phyloP scores from a whole-genome alignment of 2,888 invertebrate genomes.

The Melipona beecheii region DNA sequence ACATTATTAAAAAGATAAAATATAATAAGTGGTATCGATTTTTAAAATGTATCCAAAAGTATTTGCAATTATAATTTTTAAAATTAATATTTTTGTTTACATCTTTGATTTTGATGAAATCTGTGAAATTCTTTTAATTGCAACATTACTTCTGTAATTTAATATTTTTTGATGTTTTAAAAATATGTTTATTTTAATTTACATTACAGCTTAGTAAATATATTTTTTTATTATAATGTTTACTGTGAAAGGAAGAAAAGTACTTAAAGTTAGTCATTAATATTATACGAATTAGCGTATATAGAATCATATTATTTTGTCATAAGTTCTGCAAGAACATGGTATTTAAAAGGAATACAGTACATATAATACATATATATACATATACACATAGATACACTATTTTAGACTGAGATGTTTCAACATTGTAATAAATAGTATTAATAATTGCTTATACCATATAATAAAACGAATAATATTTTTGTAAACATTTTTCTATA shows the following conservation, averaged over 20 bases:
- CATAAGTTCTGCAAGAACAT: constrained; percentile 24
- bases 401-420: constrained; percentile 70
- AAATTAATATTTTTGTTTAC: constrained; percentile 8
- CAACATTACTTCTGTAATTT: background rate
- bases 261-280: constrained; percentile 19
- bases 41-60: constrained; percentile 5
- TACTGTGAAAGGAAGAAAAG: constrained; percentile 20
- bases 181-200: background rate
- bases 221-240: constrained; percentile 24
- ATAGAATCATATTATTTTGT: constrained; percentile 40
- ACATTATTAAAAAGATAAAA: background rate
- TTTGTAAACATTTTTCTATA: constrained; percentile 69
- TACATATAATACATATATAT: constrained; percentile 2
- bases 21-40: background rate
- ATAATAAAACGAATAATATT: constrained; percentile 76
- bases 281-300: constrained; percentile 39
- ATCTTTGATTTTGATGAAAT: constrained; percentile 18
- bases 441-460: constrained; percentile 70
- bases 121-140: background rate
- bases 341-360: constrained; percentile 40
- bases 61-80: constrained; percentile 5
- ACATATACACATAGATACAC: constrained; percentile 32
- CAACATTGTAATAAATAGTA: constrained; percentile 71
- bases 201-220: background rate
- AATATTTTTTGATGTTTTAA: background rate